Conservation (phyloP, 2,797 vertebrate genomes). For the Leucoraja ocellata region DNA sequence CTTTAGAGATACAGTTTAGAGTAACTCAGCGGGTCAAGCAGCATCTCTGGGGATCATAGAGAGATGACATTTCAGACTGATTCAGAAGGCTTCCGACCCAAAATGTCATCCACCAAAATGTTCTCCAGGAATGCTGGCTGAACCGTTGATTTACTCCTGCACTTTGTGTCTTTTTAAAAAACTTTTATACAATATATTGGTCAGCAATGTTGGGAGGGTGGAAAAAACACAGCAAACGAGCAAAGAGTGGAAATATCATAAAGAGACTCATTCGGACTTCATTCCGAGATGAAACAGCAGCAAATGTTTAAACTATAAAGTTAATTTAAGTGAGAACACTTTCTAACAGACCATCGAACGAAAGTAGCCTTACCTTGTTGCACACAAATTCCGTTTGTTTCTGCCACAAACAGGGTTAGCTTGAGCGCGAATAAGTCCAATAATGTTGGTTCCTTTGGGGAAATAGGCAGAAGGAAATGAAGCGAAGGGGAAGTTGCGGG, state of each 20-base stretch:
- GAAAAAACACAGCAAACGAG: neutral
- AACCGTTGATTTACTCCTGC: too few relatives aligned
- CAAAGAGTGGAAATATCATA: neutral
- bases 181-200: too few relatives aligned
- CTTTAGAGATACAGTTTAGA: too few relatives aligned
- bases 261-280: too few relatives aligned
- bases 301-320: neutral
- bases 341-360: neutral
- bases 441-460: neutral
- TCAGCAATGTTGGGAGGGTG: neutral
- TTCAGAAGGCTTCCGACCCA: too few relatives aligned
- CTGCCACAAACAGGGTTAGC: neutral
- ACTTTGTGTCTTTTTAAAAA: too few relatives aligned
- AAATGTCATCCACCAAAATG: too few relatives aligned
- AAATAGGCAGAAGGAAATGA: neutral
- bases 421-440: neutral
- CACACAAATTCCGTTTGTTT: neutral
- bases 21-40: too few relatives aligned
- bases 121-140: too few relatives aligned
- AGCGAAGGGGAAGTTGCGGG: neutral
- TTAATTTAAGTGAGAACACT: neutral
- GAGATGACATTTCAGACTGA: too few relatives aligned
- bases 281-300: neutral
- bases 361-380: neutral
- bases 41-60: too few relatives aligned